phyloP scores from a whole-genome alignment of 2,113 vertebrate species.

The Percopsis transmontana region DNA sequence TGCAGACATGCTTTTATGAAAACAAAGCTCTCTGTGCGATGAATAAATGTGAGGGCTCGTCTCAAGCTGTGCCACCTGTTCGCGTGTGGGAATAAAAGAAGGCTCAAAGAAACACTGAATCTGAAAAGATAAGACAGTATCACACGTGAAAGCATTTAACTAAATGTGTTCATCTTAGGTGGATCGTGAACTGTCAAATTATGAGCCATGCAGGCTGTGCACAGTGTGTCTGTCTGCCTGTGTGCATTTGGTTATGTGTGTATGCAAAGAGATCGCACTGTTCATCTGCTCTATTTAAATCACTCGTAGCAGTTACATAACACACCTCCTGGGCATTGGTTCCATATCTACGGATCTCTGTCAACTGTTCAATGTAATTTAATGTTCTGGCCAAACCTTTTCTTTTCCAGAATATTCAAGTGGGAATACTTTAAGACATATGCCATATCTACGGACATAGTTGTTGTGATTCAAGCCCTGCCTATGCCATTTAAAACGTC shows the following conservation, averaged over 20 bases:
- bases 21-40: conserved; percentile 58
- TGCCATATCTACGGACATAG: no score
- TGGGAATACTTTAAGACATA: no score
- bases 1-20: conserved; percentile 48
- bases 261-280: conserved; percentile 39
- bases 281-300: conserved; percentile 45
- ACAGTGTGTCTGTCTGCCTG: neutral
- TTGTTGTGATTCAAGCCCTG: conserved; percentile 23
- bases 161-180: neutral
- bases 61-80: conserved; percentile 55
- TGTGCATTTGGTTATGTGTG: conserved; percentile 18
- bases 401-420: no score
- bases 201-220: conserved; percentile 4
- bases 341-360: conserved; percentile 36
- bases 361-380: conserved; percentile 17
- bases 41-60: conserved; percentile 52
- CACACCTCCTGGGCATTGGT: conserved; percentile 35
- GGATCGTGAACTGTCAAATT: neutral
- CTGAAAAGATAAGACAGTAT: neutral
- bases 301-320: conserved; percentile 70
- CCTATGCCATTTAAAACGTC: conserved; percentile 20
- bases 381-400: no score
- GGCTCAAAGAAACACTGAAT: conserved; percentile 5
- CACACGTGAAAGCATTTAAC: neutral
- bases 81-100: neutral